Evolutionary conservation across 2,113 vertebrate genomes (phyloP), one percentile per base, ranked within the genome.

Genomic region (Daubentonia madagascariensis): DNA sequence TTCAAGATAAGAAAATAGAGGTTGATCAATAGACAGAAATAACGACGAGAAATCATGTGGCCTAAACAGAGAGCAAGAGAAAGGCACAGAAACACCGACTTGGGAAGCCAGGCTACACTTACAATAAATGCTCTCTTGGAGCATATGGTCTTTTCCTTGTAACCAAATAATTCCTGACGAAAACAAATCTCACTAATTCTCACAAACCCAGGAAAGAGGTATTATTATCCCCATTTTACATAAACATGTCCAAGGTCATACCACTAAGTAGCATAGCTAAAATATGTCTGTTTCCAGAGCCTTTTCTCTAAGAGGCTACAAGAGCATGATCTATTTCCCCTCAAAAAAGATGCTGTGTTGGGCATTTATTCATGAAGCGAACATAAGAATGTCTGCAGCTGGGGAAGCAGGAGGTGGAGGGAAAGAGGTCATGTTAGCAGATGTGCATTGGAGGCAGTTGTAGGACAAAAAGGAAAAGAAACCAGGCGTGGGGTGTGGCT

Each of bases 371-470:
- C 18, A 28, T 0, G 23, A 84, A 61, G 30, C 4, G 2, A 78
- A 85, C 37, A 52, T 5, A 75, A 65, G 18, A 40, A 23, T 0
- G 5, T 37, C 61, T 54, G 57, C 48, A 14, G 40, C 8, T 7
- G 20, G 8, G 57, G n/a, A 67, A 9, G 76, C 5, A 32, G 18
- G 16, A 8, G 23, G 16, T 22, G 22, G 61, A 50, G 37, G 43
- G 6, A 28, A 57, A 5, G 11, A 35, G 32, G 37, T 25, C 16
- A 4, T 8, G n/a, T 35, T n/a, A 32, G 57, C 16, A 61, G 65
- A 22, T 11, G 18, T 3, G 6, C 11, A 35, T 14, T 54, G 6
- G 52, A 32, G 20, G 5, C 52, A 48, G 14, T 1, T 45, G 0
- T 11, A 73, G 67, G 20, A 18, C 28, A 65, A 45, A 70, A 54